Evolutionary conservation across 2,797 vertebrate species (phyloP).

Genomic region (Eidolon dupreanum): DNA sequence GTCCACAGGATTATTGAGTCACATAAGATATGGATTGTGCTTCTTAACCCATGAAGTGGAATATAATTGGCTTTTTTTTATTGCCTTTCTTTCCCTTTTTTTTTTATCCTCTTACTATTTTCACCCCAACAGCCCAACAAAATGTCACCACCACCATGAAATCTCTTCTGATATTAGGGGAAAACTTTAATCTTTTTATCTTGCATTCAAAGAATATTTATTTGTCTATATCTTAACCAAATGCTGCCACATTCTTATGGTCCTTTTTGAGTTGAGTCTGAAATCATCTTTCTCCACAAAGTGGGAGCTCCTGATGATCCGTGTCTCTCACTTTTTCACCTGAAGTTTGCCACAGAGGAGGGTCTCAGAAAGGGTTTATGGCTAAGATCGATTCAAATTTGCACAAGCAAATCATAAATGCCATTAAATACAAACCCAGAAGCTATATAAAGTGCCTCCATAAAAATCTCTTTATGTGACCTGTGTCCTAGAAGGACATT

Average conservation of each 20-base stretch:
- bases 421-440: not conserved
- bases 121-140: not conserved
- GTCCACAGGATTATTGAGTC: not conserved
- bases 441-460: not conserved
- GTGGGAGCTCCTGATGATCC: not conserved
- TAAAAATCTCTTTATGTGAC: not conserved
- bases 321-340: not conserved
- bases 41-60: not conserved
- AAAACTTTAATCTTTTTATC: not conserved
- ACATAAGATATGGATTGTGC: rapidly evolving
- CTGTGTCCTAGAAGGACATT: not conserved
- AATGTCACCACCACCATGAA: not conserved
- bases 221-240: not conserved
- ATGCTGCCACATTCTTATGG: not conserved
- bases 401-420: not conserved
- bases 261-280: not conserved
- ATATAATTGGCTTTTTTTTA: not conserved
- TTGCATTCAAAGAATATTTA: not conserved
- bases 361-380: rapidly evolving
- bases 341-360: not conserved
- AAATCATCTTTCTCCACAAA: not conserved
- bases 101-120: not conserved
- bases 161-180: not conserved
- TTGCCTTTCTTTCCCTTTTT: not conserved
- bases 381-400: not conserved